Evolutionary conservation across 30 jellyfish, hydroid and myxozoan genomes (phyloP), one percentile per base, ranked within the genome.

Genomic region (Hydractinia symbiolongicarpus): DNA sequence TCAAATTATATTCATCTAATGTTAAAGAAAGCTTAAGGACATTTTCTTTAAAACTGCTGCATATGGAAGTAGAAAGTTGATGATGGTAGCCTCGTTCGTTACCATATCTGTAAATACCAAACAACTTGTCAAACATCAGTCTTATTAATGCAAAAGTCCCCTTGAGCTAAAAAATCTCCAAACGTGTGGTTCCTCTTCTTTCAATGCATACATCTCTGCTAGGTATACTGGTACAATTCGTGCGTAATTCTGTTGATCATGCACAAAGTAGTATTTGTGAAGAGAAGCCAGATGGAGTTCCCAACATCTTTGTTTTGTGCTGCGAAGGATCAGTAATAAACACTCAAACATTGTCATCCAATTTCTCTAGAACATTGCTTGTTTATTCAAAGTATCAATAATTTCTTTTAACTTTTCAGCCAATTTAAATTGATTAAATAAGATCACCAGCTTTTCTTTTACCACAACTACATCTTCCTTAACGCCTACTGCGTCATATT

Each of bases 321-420:
- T 3, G 3, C 1, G 19, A 58, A 0, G 69, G 19, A 58, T 58
- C 69, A 58, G 69, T 58, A 58, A 58, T 16, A 58, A 58, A 58
- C 69, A 58, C 69, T 58, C 69, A 58, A 58, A 58, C 69, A 58
- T 58, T 58, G 19, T 16, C 69, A 58, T 58, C 19, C 69, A 58
- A 57, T 57, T 57, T 57, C 68, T 57, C 13, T 57, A 57, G 68
- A 57, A 57, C 13, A 57, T 57, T 57, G 68, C 68, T n/a, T n/a
- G n/a, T n/a, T n/a, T n/a, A n/a, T n/a, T n/a, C n/a, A n/a, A n/a
- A n/a, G n/a, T n/a, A n/a, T n/a, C n/a, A n/a, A n/a, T n/a, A n/a
- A n/a, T n/a, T n/a, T n/a, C n/a, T n/a, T n/a, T n/a, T n/a, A n/a
- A n/a, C n/a, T n/a, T n/a, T n/a, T n/a, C n/a, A n/a, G n/a, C n/a